Percentiles rank a stretch among this genome's conserved stretches.
Conservation (phyloP, 2,797 vertebrate species). For the Myotis vivesi region DNA sequence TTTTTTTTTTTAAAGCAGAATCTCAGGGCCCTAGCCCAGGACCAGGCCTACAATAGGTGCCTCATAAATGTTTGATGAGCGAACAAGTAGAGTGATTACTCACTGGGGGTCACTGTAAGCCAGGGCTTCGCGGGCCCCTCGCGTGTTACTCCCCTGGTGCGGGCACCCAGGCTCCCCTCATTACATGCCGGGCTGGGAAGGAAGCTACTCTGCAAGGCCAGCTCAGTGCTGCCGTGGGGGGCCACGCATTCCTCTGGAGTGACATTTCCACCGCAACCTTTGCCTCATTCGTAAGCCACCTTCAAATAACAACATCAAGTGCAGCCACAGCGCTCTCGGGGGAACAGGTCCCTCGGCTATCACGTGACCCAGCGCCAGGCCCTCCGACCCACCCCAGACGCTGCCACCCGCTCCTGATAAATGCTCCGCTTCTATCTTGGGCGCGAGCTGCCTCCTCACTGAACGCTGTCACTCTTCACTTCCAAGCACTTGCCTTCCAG, state of each 20-base stretch:
- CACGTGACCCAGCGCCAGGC: neutral
- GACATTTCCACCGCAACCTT: neutral
- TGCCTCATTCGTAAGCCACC: neutral
- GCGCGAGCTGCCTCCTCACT: neutral
- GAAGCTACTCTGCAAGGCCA: neutral
- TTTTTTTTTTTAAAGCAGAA: neutral
- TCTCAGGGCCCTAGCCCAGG: neutral
- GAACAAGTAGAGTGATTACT: neutral
- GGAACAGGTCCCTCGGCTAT: too few species aligned
- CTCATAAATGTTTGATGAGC: neutral
- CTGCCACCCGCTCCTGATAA: neutral
- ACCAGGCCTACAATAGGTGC: too few species aligned
- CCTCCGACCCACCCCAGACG: neutral
- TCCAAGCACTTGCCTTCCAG: neutral
- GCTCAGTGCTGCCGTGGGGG: neutral
- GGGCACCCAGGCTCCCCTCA: neutral
- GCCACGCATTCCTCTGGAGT: neutral
- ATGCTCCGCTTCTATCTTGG: neutral
- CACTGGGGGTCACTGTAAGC: neutral
- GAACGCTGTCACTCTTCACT: neutral
- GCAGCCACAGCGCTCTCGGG: fast-evolving
- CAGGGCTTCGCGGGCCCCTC: neutral
- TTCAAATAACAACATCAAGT: neutral
- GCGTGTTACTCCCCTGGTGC: neutral
- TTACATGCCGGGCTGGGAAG: neutral